Evolutionary conservation across 30 jellyfish, hydroid and myxozoan species (phyloP).

Genomic region (Calvadosia cruxmelitensis): DNA sequence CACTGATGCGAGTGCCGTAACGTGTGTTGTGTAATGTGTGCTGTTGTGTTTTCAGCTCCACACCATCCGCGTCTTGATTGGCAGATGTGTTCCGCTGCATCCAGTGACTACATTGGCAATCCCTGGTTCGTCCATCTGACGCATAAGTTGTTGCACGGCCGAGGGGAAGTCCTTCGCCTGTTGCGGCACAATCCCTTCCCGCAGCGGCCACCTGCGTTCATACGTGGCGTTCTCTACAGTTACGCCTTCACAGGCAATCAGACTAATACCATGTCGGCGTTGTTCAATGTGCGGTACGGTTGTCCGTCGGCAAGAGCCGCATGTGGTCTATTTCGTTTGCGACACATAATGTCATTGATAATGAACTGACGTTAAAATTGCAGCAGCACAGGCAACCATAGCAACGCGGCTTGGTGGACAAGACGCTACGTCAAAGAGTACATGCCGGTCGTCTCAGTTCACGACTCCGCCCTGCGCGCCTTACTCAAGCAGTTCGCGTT

Average conservation of each 20-base stretch:
- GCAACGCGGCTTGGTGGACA: conserved; percentile 43
- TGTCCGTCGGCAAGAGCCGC: no score
- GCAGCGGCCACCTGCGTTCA: conserved; percentile 40
- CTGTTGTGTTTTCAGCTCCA: conserved; percentile 25
- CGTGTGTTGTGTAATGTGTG: background rate
- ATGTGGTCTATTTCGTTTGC: no score
- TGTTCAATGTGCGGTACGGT: conserved; percentile 21
- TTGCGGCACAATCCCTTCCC: conserved; percentile 33
- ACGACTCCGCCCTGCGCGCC: conserved; percentile 16
- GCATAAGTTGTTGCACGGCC: conserved; percentile 28
- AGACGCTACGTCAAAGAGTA: conserved; percentile 38
- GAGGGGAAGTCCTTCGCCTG: conserved; percentile 28
- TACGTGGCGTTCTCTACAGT: conserved; percentile 37
- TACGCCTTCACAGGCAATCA: conserved; percentile 30
- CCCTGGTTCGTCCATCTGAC: conserved; percentile 48
- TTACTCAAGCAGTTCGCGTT: conserved; percentile 15
- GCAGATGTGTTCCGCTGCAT: conserved; percentile 74
- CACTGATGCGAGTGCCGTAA: background rate
- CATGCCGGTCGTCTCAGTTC: conserved; percentile 49
- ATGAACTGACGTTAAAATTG: no score
- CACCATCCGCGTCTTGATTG: conserved; percentile 79
- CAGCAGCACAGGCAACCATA: no score
- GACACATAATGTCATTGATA: no score
- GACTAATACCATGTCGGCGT: conserved; percentile 20
- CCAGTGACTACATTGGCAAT: conserved; percentile 17